A percentile compares a stretch with the other conserved stretches of the same genome.
These are phyloP conservation scores for Drosophila suboccidentalis DNA, from an alignment of 2,888 invertebrate species.

Conservation along the genomic window DNA sequence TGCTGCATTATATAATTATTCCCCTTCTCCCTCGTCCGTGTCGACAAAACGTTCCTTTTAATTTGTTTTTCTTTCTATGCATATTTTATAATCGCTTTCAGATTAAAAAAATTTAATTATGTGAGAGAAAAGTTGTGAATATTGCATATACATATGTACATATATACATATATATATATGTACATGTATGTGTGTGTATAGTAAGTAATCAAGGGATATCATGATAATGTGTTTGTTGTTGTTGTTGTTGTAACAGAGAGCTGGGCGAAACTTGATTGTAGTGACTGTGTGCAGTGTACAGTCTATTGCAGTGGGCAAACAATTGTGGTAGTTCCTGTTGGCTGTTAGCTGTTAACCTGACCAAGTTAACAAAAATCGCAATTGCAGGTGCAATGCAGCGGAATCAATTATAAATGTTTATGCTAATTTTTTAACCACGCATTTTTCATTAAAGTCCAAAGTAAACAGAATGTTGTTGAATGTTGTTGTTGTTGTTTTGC, in stretches of 20 bases:
- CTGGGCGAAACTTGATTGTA: background rate
- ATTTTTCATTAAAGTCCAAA: slow-evolving; percentile 67
- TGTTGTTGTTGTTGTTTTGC: background rate
- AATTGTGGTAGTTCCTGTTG: slow-evolving; percentile 7
- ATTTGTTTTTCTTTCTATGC: too few species aligned
- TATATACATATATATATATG: too few species aligned
- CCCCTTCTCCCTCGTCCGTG: too few species aligned
- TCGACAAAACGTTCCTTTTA: too few species aligned
- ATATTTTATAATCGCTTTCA: too few species aligned
- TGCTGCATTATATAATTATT: too few species aligned
- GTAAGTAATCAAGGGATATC: background rate
- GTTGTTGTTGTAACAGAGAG: background rate
- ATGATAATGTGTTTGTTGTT: background rate
- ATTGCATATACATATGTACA: background rate
- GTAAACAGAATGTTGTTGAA: slow-evolving; percentile 37
- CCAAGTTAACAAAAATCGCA: background rate
- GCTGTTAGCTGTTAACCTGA: background rate
- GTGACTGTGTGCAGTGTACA: background rate
- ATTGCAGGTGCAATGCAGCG: slow-evolving; percentile 18
- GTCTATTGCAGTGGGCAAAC: background rate
- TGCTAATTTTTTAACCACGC: slow-evolving; percentile 64
- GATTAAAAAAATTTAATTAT: too few species aligned
- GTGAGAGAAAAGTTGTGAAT: background rate
- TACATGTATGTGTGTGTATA: too few species aligned
- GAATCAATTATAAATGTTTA: slow-evolving; percentile 70